A percentile compares a stretch with the other conserved stretches of the same genome.
Conservation (phyloP, 2,888 invertebrate genomes). For the Meganola albula region DNA sequence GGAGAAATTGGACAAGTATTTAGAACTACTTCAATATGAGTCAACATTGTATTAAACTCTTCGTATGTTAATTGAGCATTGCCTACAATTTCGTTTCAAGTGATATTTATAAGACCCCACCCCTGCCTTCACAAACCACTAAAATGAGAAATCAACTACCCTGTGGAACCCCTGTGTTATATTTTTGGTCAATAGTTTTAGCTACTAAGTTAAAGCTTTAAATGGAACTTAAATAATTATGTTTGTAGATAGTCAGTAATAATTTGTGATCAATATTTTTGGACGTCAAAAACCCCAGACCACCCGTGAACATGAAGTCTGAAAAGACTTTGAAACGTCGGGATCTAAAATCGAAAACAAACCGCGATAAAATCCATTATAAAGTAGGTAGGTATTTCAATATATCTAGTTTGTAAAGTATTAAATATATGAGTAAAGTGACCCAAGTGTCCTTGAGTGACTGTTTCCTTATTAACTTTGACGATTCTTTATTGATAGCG, state of each 20-base stretch:
- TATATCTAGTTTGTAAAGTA: constrained; percentile 10
- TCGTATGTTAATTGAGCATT: constrained; percentile 8
- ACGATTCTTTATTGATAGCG: constrained; percentile 2
- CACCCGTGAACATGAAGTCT: no score
- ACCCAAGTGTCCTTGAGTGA: constrained; percentile 15
- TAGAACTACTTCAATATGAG: constrained; percentile 18
- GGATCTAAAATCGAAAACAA: no score
- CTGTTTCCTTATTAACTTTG: constrained; percentile 2
- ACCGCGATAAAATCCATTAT: constrained; percentile 5
- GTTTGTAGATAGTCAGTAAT: no score
- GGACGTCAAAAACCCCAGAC: no score
- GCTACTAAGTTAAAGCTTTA: constrained; percentile 9
- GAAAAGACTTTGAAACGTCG: no score
- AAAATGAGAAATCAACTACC: constrained; percentile 6
- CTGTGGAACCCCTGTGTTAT: neutral
- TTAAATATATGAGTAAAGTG: constrained; percentile 8
- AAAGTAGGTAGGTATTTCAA: constrained; percentile 6
- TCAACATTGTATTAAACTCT: constrained; percentile 8
- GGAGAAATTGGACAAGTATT: constrained; percentile 25
- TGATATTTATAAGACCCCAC: neutral
- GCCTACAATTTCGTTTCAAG: constrained; percentile 3
- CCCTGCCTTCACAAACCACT: constrained; percentile 6
- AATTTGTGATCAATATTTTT: no score
- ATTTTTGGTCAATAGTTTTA: constrained; percentile 2
- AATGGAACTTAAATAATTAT: constrained; percentile 5